Conservation (phyloP, 1,140 invertebrate species). For the Ooceraea biroi region DNA sequence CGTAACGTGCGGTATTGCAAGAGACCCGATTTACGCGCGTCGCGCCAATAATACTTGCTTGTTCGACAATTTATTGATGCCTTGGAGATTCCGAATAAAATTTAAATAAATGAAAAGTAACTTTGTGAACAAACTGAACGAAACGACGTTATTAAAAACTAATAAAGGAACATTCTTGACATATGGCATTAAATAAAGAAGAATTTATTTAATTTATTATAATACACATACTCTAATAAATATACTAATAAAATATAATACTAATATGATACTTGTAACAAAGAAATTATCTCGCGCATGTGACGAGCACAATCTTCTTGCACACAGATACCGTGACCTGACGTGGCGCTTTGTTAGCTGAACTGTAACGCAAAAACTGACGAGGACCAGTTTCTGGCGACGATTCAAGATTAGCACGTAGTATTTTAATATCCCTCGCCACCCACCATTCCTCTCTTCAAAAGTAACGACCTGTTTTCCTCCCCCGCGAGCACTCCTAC, state of each 20-base stretch:
- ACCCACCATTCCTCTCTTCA: background rate
- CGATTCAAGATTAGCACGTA: slow-evolving; percentile 4
- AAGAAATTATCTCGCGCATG: no score
- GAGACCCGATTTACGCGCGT: slow-evolving; percentile 1
- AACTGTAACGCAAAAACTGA: background rate
- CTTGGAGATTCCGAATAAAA: no score
- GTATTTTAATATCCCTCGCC: background rate
- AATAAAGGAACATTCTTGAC: no score
- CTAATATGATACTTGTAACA: no score
- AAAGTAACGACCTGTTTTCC: background rate
- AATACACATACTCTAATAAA: background rate
- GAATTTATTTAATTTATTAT: background rate
- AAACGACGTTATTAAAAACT: no score
- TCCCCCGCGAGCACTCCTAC: background rate
- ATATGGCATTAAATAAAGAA: no score
- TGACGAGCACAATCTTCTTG: no score
- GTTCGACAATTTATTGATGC: background rate
- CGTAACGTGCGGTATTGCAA: slow-evolving; percentile 27
- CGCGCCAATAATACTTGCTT: slow-evolving; percentile 20
- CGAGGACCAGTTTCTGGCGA: background rate
- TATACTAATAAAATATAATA: background rate
- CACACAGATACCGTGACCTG: no score
- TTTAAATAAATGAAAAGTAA: no score
- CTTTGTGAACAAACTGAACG: no score
- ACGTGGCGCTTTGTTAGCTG: background rate